Evolutionary conservation across 2,797 vertebrate genomes (phyloP), one percentile per base, ranked within the genome.

Genomic region (Ciconia nigra): DNA sequence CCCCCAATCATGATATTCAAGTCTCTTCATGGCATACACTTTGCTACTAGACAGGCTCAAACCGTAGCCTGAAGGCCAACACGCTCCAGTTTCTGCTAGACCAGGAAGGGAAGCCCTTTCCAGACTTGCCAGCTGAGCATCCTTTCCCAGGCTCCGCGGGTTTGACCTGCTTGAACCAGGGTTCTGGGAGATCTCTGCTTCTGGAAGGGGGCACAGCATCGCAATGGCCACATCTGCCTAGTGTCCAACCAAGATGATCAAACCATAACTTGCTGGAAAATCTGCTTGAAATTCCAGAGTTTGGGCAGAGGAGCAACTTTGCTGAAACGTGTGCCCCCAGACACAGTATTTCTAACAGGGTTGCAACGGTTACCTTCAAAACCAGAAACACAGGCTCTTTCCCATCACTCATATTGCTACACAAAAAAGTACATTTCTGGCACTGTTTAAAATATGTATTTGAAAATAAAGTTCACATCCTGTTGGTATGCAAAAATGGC

Each of bases 81-180:
- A 62, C n/a, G 31, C 29, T 80, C 13, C 42, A 71, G 29, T 19
- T 58, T 72, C 74, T 69, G 62, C 15, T 41, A 37, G 58, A 58
- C 6, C 7, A 65, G 49, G 54, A 81, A 37, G 8, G 42, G 21
- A 69, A 87, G 31, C 10, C 46, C 22, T 41, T 73, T 78, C 77
- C 44, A 63, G 29, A 49, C 46, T 29, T 84, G 54, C 13, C 63
- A 91, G 15, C 15, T 73, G 65, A 81, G 42, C 71, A 58, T 29
- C 15, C 33, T 83, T 16, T 51, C n/a, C 39, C 20, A 13, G 12
- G 26, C 22, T 42, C 54, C 0, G 1, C 0, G 0, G 3, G 4
- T 62, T 18, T 66, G 55, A 70, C 35, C 69, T 55, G 11, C n/a
- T 54, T 41, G 37, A 89, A 55, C 6, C 41, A 55, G 9, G 15